Evolutionary conservation across 2,797 vertebrate genomes (phyloP).

Genomic region (Danio albolineatus): DNA sequence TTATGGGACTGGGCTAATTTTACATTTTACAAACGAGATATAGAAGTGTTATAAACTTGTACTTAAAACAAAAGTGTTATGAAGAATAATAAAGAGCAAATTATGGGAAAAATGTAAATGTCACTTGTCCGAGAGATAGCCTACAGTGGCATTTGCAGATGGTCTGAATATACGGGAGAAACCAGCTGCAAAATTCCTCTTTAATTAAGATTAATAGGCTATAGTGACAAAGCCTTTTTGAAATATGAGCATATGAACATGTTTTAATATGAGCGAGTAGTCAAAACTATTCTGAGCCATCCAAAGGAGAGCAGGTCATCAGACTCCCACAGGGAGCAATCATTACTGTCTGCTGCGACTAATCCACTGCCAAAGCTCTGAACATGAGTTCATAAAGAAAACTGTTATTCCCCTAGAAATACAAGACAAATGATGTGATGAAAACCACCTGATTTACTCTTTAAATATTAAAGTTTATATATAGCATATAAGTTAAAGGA

Average conservation of each 20-base stretch:
- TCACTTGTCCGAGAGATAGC: constrained; percentile 8
- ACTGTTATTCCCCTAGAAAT: constrained; percentile 43
- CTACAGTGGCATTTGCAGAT: constrained; percentile 11
- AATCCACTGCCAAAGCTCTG: constrained; percentile 78
- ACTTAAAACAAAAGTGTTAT: not conserved
- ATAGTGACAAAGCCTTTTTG: constrained; percentile 55
- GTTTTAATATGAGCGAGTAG: constrained; percentile 59
- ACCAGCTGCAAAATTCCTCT: constrained; percentile 43
- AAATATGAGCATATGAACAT: constrained; percentile 61
- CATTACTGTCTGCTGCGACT: constrained; percentile 74
- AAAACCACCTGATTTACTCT: constrained; percentile 34
- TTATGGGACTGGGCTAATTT: not conserved
- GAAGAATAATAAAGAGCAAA: not conserved
- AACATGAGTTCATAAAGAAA: constrained; percentile 72
- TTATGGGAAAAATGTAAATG: not conserved
- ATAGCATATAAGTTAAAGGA: no score
- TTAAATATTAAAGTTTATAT: no score
- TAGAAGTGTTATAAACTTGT: not conserved
- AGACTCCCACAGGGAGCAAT: constrained; percentile 59
- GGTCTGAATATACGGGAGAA: not conserved
- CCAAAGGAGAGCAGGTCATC: constrained; percentile 61
- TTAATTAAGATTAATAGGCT: constrained; percentile 56
- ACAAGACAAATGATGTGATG: constrained; percentile 60
- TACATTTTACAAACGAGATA: not conserved
- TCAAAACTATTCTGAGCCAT: constrained; percentile 63